Evolutionary conservation across 2,797 vertebrate genomes (phyloP), one percentile per base, ranked within the genome.

Genomic region (Orestias chungarensis): DNA sequence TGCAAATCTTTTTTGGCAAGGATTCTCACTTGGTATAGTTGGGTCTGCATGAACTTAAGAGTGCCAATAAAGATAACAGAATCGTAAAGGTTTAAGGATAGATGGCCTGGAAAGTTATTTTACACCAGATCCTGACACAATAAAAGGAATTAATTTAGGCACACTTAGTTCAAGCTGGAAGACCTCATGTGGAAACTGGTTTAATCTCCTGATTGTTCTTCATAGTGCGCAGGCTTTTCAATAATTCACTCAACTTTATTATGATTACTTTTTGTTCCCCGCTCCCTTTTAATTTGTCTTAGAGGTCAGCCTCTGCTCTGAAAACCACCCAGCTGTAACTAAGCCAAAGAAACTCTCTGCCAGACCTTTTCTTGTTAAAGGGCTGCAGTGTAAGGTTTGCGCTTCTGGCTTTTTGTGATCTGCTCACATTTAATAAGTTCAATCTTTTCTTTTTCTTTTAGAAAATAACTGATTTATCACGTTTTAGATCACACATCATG

Each of bases 281-380:
- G 31, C 27, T 38, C 15, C 35, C 40, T 29, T 42, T 43, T 68
- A 42, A 54, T 42, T 55, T 27, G 33, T 52, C 55, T 65, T 78
- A 66, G 40, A 74, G 54, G 55, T 70, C 71, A 42, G 44, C 44
- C n/a, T 85, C 74, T 77, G 43, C 59, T 70, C 64, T 40, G 64
- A 71, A 70, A n/a, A 49, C 70, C 69, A 70, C 71, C 54, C 68
- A 82, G 69, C 71, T 66, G 64, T 50, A 71, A 52, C 61, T 74
- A 47, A 78, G 23, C 70, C 71, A 20, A 55, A 65, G 6, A 15
- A 68, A 67, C 44, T 18, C 23, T 65, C 61, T 66, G 52, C 35
- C 44, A 0, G 43, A 80, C 75, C 77, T 87, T 83, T 83, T 75
- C 73, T 74, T 43, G 29, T 46, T n/a, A 84, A 80, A 70, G 78